Evolutionary conservation across 2,888 invertebrate genomes (phyloP).

Genomic region (Drosophila anomalata): DNA sequence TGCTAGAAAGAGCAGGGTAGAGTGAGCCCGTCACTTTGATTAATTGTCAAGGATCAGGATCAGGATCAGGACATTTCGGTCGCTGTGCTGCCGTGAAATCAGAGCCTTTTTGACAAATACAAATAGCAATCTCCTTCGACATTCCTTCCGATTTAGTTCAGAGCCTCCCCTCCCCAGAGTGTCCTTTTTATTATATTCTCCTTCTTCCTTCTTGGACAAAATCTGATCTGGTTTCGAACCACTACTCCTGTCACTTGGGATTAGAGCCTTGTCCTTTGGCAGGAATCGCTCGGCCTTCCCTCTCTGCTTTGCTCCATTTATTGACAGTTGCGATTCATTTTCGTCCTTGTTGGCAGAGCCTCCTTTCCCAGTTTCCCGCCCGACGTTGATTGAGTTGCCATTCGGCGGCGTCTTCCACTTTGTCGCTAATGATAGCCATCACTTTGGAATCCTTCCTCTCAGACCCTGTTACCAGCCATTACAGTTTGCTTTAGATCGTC

Average conservation of each 20-base stretch:
- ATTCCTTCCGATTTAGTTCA: conserved; percentile 3
- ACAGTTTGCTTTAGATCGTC: not conserved
- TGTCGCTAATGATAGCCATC: conserved; percentile 50
- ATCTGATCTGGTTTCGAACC: conserved; percentile 20
- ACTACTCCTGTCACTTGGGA: conserved; percentile 61
- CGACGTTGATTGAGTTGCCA: conserved; percentile 71
- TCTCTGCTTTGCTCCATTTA: conserved; percentile 63
- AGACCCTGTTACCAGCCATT: conserved; percentile 12
- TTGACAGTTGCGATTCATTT: conserved; percentile 68
- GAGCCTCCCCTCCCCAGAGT: conserved; percentile 17
- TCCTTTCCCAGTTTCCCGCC: conserved; percentile 2
- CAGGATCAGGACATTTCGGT: conserved; percentile 17
- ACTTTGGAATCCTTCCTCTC: conserved; percentile 10
- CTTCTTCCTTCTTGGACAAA: not conserved
- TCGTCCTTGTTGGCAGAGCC: conserved; percentile 13
- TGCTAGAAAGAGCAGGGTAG: conserved; percentile 8
- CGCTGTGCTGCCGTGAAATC: conserved; percentile 50
- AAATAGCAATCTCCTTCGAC: conserved; percentile 58
- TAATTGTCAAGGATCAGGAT: conserved; percentile 67
- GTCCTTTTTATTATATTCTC: conserved; percentile 1
- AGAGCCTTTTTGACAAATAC: conserved; percentile 72
- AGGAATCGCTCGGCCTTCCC: not conserved
- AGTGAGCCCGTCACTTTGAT: conserved; percentile 74
- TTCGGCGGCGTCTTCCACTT: conserved; percentile 15
- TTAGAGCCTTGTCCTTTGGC: conserved; percentile 41